Percentiles rank a stretch among this genome's conserved stretches.
phyloP scores from a whole-genome alignment of 1,140 invertebrate genomes.

The Lordiphosa clarofinis region DNA sequence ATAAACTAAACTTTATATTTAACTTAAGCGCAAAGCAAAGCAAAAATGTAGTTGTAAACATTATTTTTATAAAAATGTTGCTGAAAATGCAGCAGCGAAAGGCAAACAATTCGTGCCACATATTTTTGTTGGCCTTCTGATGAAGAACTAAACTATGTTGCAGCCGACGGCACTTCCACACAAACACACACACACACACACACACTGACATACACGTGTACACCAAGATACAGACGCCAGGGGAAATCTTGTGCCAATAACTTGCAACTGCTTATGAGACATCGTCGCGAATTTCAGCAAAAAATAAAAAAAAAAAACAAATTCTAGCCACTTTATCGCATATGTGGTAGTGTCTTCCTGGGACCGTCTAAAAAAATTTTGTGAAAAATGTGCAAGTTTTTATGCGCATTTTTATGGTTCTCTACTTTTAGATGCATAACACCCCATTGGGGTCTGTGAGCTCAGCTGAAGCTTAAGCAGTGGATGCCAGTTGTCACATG shows the following conservation, averaged over 20 bases:
- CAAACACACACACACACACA: slow-evolving; percentile 1
- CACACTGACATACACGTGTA: neutral
- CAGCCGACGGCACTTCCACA: slow-evolving; percentile 30
- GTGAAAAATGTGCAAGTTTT: slow-evolving; percentile 35
- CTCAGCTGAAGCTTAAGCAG: slow-evolving; percentile 12
- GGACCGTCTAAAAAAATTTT: slow-evolving; percentile 25
- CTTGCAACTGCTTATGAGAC: slow-evolving; percentile 72
- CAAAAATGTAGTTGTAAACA: slow-evolving; percentile 54
- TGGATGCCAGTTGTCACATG: slow-evolving; percentile 9
- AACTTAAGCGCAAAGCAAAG: slow-evolving; percentile 52
- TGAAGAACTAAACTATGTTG: slow-evolving; percentile 48
- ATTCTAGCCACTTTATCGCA: slow-evolving; percentile 15
- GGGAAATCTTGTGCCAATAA: slow-evolving; percentile 72
- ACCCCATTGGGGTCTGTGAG: slow-evolving; percentile 4
- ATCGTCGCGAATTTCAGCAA: slow-evolving; percentile 14
- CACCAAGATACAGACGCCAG: slow-evolving; percentile 28
- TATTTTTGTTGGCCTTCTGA: slow-evolving; percentile 41
- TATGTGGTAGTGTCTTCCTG: slow-evolving; percentile 11
- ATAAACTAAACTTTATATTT: slow-evolving; percentile 58
- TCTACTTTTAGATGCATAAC: slow-evolving; percentile 20
- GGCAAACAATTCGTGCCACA: slow-evolving; percentile 68
- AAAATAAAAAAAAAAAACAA: slow-evolving; percentile 6
- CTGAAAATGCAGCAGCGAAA: slow-evolving; percentile 56
- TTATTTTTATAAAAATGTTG: slow-evolving; percentile 72
- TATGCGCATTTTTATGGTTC: slow-evolving; percentile 49